Percentiles rank a stretch among this genome's conserved stretches.
phyloP scores from a whole-genome alignment of 2,797 vertebrate species.

The Knipowitschia caucasica region DNA sequence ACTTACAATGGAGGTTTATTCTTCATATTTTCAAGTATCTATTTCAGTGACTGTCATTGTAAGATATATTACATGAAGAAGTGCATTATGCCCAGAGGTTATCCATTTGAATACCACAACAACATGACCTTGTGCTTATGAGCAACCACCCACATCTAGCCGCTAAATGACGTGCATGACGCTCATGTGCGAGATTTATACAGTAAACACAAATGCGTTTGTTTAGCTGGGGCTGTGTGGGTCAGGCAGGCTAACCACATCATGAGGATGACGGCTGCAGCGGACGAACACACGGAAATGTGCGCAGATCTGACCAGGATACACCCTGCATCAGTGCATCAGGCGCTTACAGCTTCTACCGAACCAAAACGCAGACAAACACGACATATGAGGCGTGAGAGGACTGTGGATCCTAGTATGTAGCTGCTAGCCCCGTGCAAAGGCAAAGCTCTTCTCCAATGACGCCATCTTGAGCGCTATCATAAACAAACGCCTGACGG shows the following conservation, averaged over 20 bases:
- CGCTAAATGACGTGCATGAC: background rate
- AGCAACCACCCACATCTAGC: background rate
- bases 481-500: constrained; percentile 76
- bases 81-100: constrained; percentile 10
- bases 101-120: constrained; percentile 22
- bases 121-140: constrained; percentile 50
- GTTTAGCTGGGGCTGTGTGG: constrained; percentile 44
- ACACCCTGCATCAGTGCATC: background rate
- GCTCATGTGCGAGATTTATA: background rate
- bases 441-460: constrained; percentile 69
- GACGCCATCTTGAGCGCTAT: constrained; percentile 81
- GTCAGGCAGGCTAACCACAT: constrained; percentile 57
- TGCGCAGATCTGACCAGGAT: background rate
- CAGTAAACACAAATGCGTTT: constrained; percentile 8
- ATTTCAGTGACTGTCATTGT: no score
- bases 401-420: constrained; percentile 37
- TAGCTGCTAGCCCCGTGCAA: constrained; percentile 59
- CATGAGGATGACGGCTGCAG: constrained; percentile 42
- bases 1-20: no score
- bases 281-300: constrained; percentile 19
- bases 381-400: background rate
- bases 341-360: background rate
- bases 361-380: background rate
- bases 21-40: no score
- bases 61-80: no score